Evolutionary conservation across 2,888 invertebrate genomes (phyloP), one percentile per base, ranked within the genome.

Genomic region (Drosophila lutescens): DNA sequence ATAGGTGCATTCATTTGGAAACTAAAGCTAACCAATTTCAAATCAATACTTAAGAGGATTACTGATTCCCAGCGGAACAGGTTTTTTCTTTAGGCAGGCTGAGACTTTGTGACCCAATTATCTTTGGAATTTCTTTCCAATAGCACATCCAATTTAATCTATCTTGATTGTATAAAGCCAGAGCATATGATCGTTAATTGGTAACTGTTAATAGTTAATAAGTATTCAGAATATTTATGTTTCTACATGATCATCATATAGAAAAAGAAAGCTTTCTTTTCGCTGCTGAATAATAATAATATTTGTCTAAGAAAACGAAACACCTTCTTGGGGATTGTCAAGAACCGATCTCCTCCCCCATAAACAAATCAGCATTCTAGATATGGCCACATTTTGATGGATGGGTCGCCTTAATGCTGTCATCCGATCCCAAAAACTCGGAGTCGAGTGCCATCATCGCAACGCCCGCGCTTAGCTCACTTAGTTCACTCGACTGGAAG

Each of bases 11-110:
- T 43, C 43, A 5, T 20, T 43, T 6, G 40, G 17, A 40, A 15
- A 15, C 40, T 9, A 9, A 15, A 40, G 43, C 10, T 15, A 30
- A 17, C 13, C 26, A 30, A 57, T 30, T 57, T 26, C 8, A 38
- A 17, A 36, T 44, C 44, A 44, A 57, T 36, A 44, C 17, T 17
- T 57, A 57, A 57, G 53, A 17, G 38, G 57, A 36, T 51, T 57
- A 38, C 56, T 10, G 3, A 26, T 36, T 4, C 8, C 46, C 6
- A 20, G 43, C 20, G 20, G 9, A 57, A 57, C 59, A 8, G 58
- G 34, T 57, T 59, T 17, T 12, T 1, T 30, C 8, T 23, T 15
- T 26, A 3, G 56, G 40, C 13, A 57, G 36, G 17, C 10, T 32
- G 51, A 38, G 26, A 30, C 34, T 5, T 9, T 20, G 20, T 50